These are phyloP conservation scores for Drosophila santomea DNA, from an alignment of 1,140 invertebrate genomes.

Conservation along the genomic window DNA sequence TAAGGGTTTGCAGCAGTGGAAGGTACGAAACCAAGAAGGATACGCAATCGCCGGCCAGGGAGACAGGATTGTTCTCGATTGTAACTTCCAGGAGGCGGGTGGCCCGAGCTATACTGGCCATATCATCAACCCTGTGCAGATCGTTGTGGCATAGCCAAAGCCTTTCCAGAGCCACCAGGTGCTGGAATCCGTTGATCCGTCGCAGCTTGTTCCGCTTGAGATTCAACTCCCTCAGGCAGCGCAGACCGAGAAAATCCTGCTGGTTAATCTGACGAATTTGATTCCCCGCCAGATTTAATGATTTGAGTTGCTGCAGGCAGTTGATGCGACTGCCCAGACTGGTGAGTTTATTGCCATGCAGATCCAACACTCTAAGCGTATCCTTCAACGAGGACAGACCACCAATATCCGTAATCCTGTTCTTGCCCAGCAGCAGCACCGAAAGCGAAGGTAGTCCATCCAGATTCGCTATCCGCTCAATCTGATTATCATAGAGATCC, in stretches of 20 bases:
- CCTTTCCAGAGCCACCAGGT: slow-evolving; percentile 85
- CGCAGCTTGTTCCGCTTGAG: slow-evolving; percentile 93
- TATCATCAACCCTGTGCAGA: slow-evolving; percentile 90
- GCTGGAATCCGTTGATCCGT: slow-evolving; percentile 92
- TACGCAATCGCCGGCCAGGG: slow-evolving; percentile 89
- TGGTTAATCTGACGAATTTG: slow-evolving; percentile 90
- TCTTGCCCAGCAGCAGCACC: slow-evolving; percentile 95
- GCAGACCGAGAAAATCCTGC: slow-evolving; percentile 91
- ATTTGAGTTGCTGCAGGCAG: slow-evolving; percentile 90
- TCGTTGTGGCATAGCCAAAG: slow-evolving; percentile 84
- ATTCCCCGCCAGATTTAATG: slow-evolving; percentile 96
- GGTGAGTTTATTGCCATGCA: slow-evolving; percentile 95
- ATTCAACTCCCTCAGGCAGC: slow-evolving; percentile 93
- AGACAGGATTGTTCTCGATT: slow-evolving; percentile 94
- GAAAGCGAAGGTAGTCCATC: slow-evolving; percentile 90
- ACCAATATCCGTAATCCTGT: slow-evolving; percentile 87
- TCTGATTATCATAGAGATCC: slow-evolving; percentile 97
- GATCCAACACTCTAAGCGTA: slow-evolving; percentile 89
- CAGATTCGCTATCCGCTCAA: slow-evolving; percentile 92
- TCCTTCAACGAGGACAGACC: slow-evolving; percentile 63
- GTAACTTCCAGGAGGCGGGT: slow-evolving; percentile 91
- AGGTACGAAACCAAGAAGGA: slow-evolving; percentile 92
- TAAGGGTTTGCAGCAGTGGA: slow-evolving; percentile 89
- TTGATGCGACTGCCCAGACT: slow-evolving; percentile 85
- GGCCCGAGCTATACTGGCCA: slow-evolving; percentile 90